These are phyloP conservation scores for Parotia lawesii DNA, from an alignment of 2,113 vertebrate species.

Conservation along the genomic window DNA sequence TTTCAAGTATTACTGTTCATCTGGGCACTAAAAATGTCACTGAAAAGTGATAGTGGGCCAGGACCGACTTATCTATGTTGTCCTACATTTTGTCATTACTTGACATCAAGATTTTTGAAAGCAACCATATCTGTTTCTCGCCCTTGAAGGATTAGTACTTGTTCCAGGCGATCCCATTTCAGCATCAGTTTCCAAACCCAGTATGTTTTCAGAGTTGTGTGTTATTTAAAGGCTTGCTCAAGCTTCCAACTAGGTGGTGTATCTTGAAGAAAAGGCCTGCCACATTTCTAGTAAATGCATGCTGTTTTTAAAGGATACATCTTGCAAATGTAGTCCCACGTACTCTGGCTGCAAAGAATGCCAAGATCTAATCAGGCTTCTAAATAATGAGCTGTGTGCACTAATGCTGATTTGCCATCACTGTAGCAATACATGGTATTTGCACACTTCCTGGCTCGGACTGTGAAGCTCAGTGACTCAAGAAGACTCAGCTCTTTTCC, in stretches of 20 bases:
- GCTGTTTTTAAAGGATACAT: not conserved
- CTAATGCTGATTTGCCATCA: not conserved
- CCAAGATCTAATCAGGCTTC: not conserved
- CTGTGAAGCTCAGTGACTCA: not conserved
- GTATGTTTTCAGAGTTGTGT: not conserved
- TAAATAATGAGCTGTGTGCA: not conserved
- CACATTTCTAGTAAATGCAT: not conserved
- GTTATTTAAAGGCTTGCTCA: not conserved
- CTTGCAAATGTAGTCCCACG: not conserved
- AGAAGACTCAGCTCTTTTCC: not conserved
- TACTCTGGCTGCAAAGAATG: not conserved
- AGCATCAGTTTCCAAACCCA: not conserved
- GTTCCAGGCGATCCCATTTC: not conserved
- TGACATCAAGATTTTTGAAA: not conserved
- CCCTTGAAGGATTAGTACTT: not conserved
- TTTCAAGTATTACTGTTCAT: not conserved
- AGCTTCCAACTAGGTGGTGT: not conserved
- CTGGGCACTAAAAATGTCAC: not conserved
- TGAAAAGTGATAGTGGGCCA: not conserved
- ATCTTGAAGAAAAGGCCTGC: not conserved
- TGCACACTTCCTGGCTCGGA: not conserved
- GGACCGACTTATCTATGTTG: not conserved
- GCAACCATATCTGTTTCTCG: not conserved
- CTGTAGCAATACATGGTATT: not conserved
- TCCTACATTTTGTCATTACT: not conserved